A percentile compares a stretch with the other conserved stretches of the same genome.
Conservation (phyloP, 2,888 invertebrate species). For the Pasiphila rectangulata region DNA sequence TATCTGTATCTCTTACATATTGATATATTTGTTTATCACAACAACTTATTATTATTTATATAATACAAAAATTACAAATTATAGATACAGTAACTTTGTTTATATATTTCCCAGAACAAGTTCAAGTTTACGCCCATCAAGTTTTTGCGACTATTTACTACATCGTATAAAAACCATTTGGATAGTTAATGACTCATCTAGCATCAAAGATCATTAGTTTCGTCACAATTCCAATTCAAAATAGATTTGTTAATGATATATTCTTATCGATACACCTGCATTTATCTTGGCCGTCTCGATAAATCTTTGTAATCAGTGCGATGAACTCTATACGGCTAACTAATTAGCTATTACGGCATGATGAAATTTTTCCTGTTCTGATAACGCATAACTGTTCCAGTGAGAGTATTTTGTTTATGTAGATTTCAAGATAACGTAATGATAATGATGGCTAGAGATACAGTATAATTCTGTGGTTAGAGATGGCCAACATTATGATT, state of each 20-base stretch:
- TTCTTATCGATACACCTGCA: constrained; percentile 26
- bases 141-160: neutral
- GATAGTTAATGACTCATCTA: constrained; percentile 2
- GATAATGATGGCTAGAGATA: too few species aligned
- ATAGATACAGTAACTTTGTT: too few species aligned
- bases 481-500: too few species aligned
- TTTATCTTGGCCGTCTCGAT: constrained; percentile 19
- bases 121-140: too few species aligned
- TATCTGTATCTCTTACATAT: too few species aligned
- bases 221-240: constrained; percentile 8
- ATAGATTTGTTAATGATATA: constrained; percentile 27
- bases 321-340: constrained; percentile 22
- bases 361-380: constrained; percentile 26
- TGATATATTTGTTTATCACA: too few species aligned
- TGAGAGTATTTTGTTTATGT: constrained; percentile 7
- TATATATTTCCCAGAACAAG: too few species aligned
- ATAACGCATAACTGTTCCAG: constrained; percentile 17
- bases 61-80: too few species aligned
- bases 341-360: constrained; percentile 28
- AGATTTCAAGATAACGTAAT: constrained; percentile 7
- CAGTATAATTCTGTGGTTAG: too few species aligned
- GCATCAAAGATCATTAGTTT: constrained; percentile 4
- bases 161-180: neutral
- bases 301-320: constrained; percentile 29
- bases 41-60: too few species aligned